Evolutionary conservation across 2,113 vertebrate genomes (phyloP), one percentile per base, ranked within the genome.

Genomic region (Microcebus lehilahytsara): DNA sequence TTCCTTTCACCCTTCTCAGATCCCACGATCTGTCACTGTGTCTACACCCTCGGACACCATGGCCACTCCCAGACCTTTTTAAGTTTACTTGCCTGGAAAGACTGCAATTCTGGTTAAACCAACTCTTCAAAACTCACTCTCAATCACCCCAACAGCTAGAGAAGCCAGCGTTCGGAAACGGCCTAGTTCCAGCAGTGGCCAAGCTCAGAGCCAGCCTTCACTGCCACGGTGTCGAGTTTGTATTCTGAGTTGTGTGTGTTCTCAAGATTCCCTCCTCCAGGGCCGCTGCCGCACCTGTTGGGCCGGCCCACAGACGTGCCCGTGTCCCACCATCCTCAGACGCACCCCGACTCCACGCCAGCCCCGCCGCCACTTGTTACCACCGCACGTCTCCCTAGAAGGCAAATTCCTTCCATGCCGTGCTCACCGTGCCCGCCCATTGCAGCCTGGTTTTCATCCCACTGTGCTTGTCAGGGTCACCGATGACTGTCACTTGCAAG

Each of bases 191-290:
- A 34, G 58, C 9, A 2, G 5, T 0, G 74, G 34, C 16, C 27
- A 19, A 13, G 53, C 53, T 72, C 40, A 67, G 72, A 9, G 53
- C 11, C 1, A 9, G 23, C 23, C 4, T 8, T 64, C 27, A 0
- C 3, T 0, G 0, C 27, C 0, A 0, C 34, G 0, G 3, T 0
- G 23, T 0, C 4, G 6, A 0, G 2, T 11, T 32, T 34, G 17
- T 16, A 19, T 23, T 10, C 42, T 27, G 11, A 27, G 17, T 7
- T 12, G 17, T 14, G 25, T 37, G 8, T 5, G 3, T 51, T 49
- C 37, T 19, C 22, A 20, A 27, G 2, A 9, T 5, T n/a, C 23
- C 49, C 22, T 79, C 30, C 40, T n/a, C 22, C 1, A 3, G 34
- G 8, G 16, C 22, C 6, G 1, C 16, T 23, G 19, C 20, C 71